Base-by-base conservation (phyloP, 2,888 invertebrate genomes). In the Maniola hyperantus region DNA sequence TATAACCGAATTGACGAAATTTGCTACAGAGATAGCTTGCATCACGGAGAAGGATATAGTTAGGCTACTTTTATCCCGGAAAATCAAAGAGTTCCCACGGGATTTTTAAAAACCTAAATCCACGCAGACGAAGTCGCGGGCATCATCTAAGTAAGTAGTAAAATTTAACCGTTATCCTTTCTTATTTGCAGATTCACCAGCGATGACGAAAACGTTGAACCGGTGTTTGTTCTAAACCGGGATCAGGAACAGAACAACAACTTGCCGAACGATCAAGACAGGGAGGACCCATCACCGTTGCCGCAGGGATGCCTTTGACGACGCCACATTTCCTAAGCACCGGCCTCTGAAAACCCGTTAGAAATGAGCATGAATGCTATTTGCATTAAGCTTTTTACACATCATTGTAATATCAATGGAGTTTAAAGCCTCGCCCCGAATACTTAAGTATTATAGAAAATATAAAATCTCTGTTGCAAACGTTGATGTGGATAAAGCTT, bases 161-260 rank as follows among this genome's bases (percentile, higher is more conserved):
- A 39, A 11, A 39, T 39, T 51, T 26, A 51, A 18, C n/a, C 54
- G 11, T 11, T 15, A 0, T 36, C 13, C 13, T 33, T 13, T 36
- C 55, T 18, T 10, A 20, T 57, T 20, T 13, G 42, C 81, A 90
- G 90, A 73, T 90, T 90, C 70, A 86, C 85, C 71, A 79, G 77
- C 62, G 85, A 86, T 1, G 90, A 90, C 57, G 91, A 90, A 70
- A 84, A 83, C 62, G 85, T 89, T 10, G 88, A 89, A 70, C 90
- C 91, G 18, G 84, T 84, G 6, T 85, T 88, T 70, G 83, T 86
- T 55, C 72, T 89, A 73, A 84, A 78, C 68, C 79, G 83, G 50
- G 85, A 86, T 62, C 79, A 83, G 68, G 87, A 89, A 71, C 85
- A 85, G 66, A 88, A 88, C 72, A 89, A 88, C 68, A 89, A 88